These are phyloP conservation scores for Ligdia adustata DNA, from an alignment of 2,888 invertebrate genomes.

Conservation along the genomic window DNA sequence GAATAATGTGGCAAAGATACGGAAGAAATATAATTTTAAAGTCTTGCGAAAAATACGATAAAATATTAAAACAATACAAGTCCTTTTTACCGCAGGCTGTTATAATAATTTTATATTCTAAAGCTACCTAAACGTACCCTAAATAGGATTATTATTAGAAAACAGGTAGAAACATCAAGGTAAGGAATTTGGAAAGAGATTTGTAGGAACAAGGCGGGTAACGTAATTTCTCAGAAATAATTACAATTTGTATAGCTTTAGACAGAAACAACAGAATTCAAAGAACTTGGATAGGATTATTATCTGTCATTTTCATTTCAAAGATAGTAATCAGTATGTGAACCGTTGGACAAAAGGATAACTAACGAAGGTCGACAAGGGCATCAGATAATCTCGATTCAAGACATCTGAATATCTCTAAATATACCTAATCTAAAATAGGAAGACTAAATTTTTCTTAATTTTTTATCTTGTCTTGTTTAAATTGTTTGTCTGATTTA, in stretches of 20 bases:
- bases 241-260: constrained; percentile 1
- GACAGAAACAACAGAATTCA: constrained; percentile 1
- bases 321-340: constrained; percentile 1
- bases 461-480: too few species aligned
- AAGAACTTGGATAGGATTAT: not conserved
- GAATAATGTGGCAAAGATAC: too few species aligned
- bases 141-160: constrained; percentile 7
- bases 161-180: constrained; percentile 12
- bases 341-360: not conserved
- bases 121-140: not conserved
- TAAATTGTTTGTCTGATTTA: too few species aligned
- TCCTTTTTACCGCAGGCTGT: too few species aligned
- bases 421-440: not conserved
- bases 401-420: not conserved
- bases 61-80: too few species aligned
- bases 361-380: constrained; percentile 1
- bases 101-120: too few species aligned
- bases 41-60: too few species aligned
- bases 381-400: not conserved
- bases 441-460: too few species aligned
- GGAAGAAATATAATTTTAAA: too few species aligned
- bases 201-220: constrained; percentile 2
- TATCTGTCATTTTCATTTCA: constrained; percentile 1
- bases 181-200: constrained; percentile 5
- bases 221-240: constrained; percentile 12